A percentile compares a stretch with the other conserved stretches of the same genome.
Evolutionary conservation across 1,140 invertebrate species (phyloP).

Genomic region (Philopotamus ludificatus): DNA sequence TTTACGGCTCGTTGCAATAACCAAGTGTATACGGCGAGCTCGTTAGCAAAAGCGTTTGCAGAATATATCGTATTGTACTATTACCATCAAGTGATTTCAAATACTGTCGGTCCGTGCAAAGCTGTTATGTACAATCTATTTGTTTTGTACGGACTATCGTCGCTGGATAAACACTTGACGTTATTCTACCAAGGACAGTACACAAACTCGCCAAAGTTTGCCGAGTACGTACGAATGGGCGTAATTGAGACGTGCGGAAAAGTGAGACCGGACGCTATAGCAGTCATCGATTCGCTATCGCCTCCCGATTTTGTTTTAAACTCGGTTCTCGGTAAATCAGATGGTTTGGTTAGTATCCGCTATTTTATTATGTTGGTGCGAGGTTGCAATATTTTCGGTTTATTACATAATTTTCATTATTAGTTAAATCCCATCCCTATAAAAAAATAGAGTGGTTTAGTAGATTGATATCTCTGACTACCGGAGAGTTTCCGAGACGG

Average conservation of each 20-base stretch:
- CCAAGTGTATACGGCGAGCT: slow-evolving; percentile 78
- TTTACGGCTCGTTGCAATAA: slow-evolving; percentile 78
- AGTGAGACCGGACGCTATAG: slow-evolving; percentile 70
- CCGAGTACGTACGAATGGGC: slow-evolving; percentile 54
- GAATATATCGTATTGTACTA: slow-evolving; percentile 65
- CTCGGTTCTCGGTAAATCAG: slow-evolving; percentile 79
- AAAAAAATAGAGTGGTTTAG: no score
- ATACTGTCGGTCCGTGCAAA: slow-evolving; percentile 53
- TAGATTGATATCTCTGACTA: no score
- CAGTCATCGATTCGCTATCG: slow-evolving; percentile 70
- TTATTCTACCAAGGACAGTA: slow-evolving; percentile 76
- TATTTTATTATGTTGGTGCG: not conserved
- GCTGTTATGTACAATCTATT: slow-evolving; percentile 66
- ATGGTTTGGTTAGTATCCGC: slow-evolving; percentile 67
- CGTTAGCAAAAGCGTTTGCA: slow-evolving; percentile 74
- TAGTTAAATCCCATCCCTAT: no score
- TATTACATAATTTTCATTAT: no score
- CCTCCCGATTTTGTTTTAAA: slow-evolving; percentile 78
- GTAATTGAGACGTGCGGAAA: slow-evolving; percentile 64
- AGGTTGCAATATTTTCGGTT: not conserved
- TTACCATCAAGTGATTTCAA: slow-evolving; percentile 58
- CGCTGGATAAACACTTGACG: slow-evolving; percentile 72
- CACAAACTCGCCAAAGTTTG: slow-evolving; percentile 53
- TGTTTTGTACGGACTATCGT: slow-evolving; percentile 69
- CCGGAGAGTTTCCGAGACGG: no score